Evolutionary conservation across 2,797 vertebrate genomes (phyloP).

Genomic region (Pantherophis vulpinus): DNA sequence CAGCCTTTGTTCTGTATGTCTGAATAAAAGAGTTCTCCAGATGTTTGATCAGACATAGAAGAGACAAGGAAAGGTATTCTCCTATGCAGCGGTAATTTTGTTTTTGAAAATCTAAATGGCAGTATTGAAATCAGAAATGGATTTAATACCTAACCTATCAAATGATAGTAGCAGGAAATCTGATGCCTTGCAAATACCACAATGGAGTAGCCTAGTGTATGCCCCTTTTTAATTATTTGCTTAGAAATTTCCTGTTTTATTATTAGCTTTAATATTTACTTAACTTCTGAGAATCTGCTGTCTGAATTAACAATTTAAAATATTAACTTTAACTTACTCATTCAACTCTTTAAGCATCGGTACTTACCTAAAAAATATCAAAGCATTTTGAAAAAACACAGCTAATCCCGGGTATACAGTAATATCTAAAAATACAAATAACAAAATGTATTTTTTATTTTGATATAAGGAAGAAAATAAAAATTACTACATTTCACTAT

Average conservation of each 20-base stretch:
- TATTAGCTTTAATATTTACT: not conserved
- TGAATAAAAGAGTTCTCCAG: not conserved
- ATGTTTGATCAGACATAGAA: not conserved
- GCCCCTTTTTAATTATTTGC: not conserved
- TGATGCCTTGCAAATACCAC: not conserved
- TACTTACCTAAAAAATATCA: slow-evolving; percentile 92
- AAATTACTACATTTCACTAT: not conserved
- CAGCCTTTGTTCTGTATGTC: not conserved
- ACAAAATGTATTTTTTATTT: not conserved
- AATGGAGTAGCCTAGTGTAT: not conserved
- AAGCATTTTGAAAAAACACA: slow-evolving; percentile 91
- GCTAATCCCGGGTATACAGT: slow-evolving; percentile 86
- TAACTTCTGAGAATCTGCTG: not conserved
- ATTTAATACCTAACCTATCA: not conserved
- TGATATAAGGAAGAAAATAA: not conserved
- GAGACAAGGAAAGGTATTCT: not conserved
- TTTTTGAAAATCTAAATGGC: not conserved
- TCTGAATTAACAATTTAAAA: not conserved
- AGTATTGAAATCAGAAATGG: not conserved
- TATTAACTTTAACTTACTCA: not conserved
- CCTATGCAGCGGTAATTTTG: not conserved
- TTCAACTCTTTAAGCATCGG: not conserved
- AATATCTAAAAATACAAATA: slow-evolving; percentile 69
- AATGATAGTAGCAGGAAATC: not conserved
- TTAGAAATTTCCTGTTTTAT: not conserved